Percentiles rank a stretch among this genome's conserved stretches.
Conservation (phyloP, 2,888 invertebrate genomes). For the Apamea sordens region DNA sequence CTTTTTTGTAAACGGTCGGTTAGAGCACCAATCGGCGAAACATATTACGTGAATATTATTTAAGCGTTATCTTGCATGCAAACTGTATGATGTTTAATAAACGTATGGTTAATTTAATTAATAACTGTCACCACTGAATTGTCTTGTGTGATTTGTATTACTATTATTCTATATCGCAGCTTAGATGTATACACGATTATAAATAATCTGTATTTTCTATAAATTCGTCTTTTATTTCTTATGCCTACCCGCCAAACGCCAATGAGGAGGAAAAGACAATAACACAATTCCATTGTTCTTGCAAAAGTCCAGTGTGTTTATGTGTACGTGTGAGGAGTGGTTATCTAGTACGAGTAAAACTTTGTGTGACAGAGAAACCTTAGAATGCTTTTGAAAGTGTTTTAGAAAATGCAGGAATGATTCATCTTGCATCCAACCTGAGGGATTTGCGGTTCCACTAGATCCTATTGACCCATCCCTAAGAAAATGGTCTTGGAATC, state of each 20-base stretch:
- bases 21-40: constrained; percentile 25
- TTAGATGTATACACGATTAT: constrained; percentile 76
- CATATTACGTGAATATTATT: constrained; percentile 30
- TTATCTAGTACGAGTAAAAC: no score
- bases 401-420: no score
- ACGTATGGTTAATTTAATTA: constrained; percentile 45
- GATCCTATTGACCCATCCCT: no score
- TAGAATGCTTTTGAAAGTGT: no score
- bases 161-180: constrained; percentile 72
- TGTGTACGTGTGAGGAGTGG: no score
- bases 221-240: constrained; percentile 64
- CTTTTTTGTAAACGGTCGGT: constrained; percentile 25
- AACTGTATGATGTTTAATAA: constrained; percentile 48
- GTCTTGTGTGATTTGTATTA: constrained; percentile 67
- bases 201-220: constrained; percentile 77
- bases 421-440: no score
- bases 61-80: constrained; percentile 48
- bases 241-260: background rate
- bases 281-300: no score
- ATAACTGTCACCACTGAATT: constrained; percentile 61
- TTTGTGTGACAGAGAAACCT: no score
- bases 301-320: no score
- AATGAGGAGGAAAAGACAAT: no score
- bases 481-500: no score
- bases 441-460: no score